These are phyloP conservation scores for Neotoxoptera formosana DNA, from an alignment of 1,140 invertebrate genomes.

Conservation along the genomic window DNA sequence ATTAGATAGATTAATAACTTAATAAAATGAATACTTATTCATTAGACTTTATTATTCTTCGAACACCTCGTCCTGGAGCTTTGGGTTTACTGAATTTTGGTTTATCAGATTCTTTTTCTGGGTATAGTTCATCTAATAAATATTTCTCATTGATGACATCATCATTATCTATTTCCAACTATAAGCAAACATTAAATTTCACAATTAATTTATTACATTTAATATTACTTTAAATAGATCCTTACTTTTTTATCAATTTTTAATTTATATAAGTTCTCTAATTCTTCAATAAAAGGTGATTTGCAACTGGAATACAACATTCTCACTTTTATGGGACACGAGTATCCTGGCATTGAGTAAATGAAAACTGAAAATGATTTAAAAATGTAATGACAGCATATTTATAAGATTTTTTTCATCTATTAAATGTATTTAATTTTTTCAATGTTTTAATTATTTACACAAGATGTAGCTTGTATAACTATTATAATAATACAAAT, in stretches of 20 bases:
- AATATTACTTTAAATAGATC: constrained; percentile 51
- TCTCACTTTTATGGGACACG: constrained; percentile 91
- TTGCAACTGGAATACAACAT: constrained; percentile 99
- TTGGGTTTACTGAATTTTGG: constrained; percentile 95
- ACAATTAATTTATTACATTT: constrained; percentile 28
- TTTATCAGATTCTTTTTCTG: constrained; percentile 86
- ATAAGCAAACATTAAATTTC: constrained; percentile 62
- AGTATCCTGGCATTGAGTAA: constrained; percentile 96
- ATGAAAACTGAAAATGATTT: constrained; percentile 84
- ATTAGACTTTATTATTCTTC: constrained; percentile 82
- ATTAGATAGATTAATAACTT: constrained; percentile 11
- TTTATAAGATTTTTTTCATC: neutral
- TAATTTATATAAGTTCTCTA: constrained; percentile 72
- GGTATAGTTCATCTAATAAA: constrained; percentile 93
- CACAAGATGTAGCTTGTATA: neutral
- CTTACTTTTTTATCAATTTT: constrained; percentile 87
- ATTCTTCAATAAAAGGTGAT: constrained; percentile 80
- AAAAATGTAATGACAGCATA: constrained; percentile 9
- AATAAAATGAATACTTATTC: constrained; percentile 45
- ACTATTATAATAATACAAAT: neutral
- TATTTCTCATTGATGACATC: constrained; percentile 88
- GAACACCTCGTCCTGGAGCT: constrained; percentile 89
- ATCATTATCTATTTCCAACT: constrained; percentile 92
- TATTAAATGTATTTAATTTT: neutral
- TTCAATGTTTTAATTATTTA: neutral